A percentile compares a stretch with the other conserved stretches of the same genome.
Conservation (phyloP, 2,888 invertebrate genomes). For the Heteropelma amictum region DNA sequence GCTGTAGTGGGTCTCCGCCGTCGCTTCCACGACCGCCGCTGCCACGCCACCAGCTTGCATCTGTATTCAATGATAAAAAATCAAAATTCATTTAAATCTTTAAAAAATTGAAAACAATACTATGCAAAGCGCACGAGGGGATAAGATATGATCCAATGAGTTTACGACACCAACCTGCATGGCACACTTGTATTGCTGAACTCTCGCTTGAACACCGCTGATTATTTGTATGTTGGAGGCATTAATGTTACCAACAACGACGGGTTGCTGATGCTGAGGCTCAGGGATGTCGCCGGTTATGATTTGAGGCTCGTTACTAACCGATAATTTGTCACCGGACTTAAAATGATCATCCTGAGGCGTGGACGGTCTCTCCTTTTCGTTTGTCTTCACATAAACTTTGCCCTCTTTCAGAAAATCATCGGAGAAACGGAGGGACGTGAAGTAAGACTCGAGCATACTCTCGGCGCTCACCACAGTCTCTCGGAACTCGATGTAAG, state of each 20-base stretch:
- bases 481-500: constrained; percentile 82
- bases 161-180: constrained; percentile 73
- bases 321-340: constrained; percentile 64
- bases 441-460: constrained; percentile 84
- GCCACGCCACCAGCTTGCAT: constrained; percentile 75
- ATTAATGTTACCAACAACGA: constrained; percentile 75
- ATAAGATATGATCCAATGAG: not conserved
- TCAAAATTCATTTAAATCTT: not conserved
- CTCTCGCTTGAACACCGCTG: constrained; percentile 75
- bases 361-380: constrained; percentile 67
- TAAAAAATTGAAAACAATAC: not conserved
- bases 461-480: constrained; percentile 83
- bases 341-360: constrained; percentile 69
- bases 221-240: constrained; percentile 78
- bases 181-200: constrained; percentile 78
- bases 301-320: constrained; percentile 58
- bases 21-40: constrained; percentile 76
- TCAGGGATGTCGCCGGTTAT: constrained; percentile 60
- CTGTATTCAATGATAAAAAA: constrained; percentile 56
- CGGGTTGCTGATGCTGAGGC: constrained; percentile 70
- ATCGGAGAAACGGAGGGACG: constrained; percentile 81
- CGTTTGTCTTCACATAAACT: constrained; percentile 76
- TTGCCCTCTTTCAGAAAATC: constrained; percentile 83
- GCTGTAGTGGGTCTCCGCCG: constrained; percentile 76
- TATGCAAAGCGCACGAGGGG: not conserved